Conservation (phyloP, 2,888 invertebrate genomes). For the Eurois occulta region DNA sequence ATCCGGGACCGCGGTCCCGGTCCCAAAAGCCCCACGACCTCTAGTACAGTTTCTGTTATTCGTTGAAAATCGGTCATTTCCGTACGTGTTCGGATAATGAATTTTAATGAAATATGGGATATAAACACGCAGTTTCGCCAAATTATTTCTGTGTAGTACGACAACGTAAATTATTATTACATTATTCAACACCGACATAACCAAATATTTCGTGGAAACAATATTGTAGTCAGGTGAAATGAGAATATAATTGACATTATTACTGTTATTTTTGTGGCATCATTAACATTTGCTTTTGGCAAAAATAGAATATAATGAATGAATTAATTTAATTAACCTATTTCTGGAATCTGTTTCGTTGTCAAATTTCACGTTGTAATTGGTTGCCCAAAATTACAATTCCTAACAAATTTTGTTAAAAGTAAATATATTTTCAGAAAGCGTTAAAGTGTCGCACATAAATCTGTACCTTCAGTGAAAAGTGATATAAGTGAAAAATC, state of each 20-base stretch:
- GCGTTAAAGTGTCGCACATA: not conserved
- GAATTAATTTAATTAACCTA: not conserved
- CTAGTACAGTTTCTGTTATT: not conserved
- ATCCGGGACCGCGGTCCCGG: no score
- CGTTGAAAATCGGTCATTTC: not conserved
- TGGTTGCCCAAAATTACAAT: slow-evolving; percentile 15
- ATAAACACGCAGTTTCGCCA: slow-evolving; percentile 7
- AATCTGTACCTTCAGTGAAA: no score
- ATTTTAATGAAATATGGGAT: slow-evolving; percentile 29
- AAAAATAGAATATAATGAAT: not conserved
- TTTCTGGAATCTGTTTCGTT: not conserved
- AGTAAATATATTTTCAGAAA: not conserved
- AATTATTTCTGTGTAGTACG: slow-evolving; percentile 14
- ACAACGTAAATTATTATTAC: slow-evolving; percentile 18
- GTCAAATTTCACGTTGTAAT: not conserved
- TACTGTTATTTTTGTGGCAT: slow-evolving; percentile 12
- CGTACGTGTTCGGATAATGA: slow-evolving; percentile 4
- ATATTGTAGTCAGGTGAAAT: not conserved
- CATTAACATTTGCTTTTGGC: not conserved
- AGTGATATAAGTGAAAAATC: no score
- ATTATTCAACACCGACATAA: slow-evolving; percentile 12
- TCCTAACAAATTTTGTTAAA: slow-evolving; percentile 12
- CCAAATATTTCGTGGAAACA: slow-evolving; percentile 11
- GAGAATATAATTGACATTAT: not conserved
- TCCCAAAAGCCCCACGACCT: no score